Conservation (phyloP, 1,140 invertebrate species). For the Apis dorsata region DNA sequence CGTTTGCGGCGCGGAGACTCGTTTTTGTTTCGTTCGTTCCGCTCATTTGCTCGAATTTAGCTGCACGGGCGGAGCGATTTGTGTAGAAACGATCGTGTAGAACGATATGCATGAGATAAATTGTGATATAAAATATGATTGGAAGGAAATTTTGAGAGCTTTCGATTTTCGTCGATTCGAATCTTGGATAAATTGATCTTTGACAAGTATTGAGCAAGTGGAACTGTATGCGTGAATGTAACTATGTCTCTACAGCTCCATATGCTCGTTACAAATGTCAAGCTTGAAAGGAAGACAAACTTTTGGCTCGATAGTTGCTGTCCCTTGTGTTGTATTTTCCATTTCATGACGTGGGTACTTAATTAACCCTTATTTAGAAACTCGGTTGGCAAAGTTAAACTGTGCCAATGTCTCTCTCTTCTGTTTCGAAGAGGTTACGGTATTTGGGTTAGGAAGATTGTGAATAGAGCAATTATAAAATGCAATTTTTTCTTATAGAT, state of each 20-base stretch:
- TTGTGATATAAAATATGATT: too few relatives aligned
- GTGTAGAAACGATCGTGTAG: not conserved
- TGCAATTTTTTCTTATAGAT: too few relatives aligned
- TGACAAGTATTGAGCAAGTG: not conserved
- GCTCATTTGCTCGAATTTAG: too few relatives aligned
- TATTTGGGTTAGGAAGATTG: not conserved
- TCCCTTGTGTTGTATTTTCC: slow-evolving; percentile 4
- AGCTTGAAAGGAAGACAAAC: slow-evolving; percentile 27
- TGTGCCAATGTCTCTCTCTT: not conserved
- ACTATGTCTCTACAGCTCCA: not conserved
- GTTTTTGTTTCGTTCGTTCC: not conserved
- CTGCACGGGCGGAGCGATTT: not conserved
- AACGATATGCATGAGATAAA: not conserved
- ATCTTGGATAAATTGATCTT: not conserved
- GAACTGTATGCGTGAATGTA: not conserved
- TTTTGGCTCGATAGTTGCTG: slow-evolving; percentile 18
- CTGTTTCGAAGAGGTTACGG: not conserved
- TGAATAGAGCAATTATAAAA: too few relatives aligned
- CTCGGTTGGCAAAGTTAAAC: not conserved
- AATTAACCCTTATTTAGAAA: slow-evolving; percentile 8
- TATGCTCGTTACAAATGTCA: slow-evolving; percentile 13
- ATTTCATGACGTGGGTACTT: slow-evolving; percentile 11
- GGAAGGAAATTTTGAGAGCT: too few relatives aligned
- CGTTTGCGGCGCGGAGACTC: not conserved
- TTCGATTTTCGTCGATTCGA: not conserved